Evolutionary conservation across 2,888 invertebrate species (phyloP).

Genomic region (Xestia rhomboidea): DNA sequence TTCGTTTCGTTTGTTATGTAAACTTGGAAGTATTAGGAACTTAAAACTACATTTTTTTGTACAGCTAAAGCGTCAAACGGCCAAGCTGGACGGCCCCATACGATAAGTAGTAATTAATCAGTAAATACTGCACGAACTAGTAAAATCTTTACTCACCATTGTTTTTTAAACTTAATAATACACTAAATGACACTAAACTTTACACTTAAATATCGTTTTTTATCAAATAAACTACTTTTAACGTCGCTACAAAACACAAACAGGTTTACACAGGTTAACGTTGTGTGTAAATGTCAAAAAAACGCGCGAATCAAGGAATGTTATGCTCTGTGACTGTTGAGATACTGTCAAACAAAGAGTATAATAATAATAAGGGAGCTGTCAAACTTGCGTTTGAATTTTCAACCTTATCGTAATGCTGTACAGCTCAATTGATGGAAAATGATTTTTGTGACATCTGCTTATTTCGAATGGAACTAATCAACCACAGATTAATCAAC

Average conservation of each 20-base stretch:
- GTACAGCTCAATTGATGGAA: neutral
- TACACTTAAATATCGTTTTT: conserved; percentile 27
- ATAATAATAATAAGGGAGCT: neutral
- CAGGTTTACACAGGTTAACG: conserved; percentile 64
- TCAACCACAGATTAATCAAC: no score
- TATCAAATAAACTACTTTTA: neutral
- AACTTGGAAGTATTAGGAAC: neutral
- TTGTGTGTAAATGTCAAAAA: conserved; percentile 63
- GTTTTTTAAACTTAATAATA: conserved; percentile 21
- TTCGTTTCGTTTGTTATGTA: no score
- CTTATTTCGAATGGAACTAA: neutral
- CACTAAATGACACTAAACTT: conserved; percentile 16
- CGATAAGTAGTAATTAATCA: neutral
- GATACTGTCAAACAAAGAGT: neutral
- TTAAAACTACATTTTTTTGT: neutral
- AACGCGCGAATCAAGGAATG: conserved; percentile 65
- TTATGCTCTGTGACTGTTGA: neutral
- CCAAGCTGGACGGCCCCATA: neutral
- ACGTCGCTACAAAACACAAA: conserved; percentile 55
- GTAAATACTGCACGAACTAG: neutral
- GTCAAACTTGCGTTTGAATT: conserved; percentile 31
- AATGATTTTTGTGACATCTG: neutral
- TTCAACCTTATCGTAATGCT: accelerated
- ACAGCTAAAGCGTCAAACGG: neutral
- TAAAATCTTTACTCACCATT: conserved; percentile 49